Conservation (phyloP, 92 coral and sea anemone species). For the Porites cylindrica region DNA sequence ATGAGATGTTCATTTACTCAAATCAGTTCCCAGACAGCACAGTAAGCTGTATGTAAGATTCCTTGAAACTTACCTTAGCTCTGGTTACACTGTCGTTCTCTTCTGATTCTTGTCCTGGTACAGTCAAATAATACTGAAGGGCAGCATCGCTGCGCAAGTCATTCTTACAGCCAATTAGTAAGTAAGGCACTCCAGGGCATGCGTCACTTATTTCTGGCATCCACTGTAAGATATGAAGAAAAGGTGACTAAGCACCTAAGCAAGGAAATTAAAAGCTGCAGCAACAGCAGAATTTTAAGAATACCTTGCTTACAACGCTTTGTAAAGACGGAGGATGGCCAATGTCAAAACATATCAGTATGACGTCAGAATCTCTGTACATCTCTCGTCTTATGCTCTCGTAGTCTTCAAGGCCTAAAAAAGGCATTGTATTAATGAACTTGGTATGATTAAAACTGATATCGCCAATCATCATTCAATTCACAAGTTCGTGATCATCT, state of each 20-base stretch:
- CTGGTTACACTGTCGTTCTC: conserved; percentile 84
- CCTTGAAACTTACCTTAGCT: conserved; percentile 61
- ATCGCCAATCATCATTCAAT: no score
- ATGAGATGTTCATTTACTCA: no score
- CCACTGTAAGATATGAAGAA: conserved; percentile 70
- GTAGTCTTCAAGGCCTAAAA: conserved; percentile 89
- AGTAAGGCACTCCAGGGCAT: conserved; percentile 92
- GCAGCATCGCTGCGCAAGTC: conserved; percentile 95
- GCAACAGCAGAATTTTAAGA: neutral
- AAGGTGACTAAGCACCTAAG: neutral
- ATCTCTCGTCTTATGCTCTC: conserved; percentile 89
- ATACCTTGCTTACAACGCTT: conserved; percentile 82
- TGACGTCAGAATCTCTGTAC: conserved; percentile 93
- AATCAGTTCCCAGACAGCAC: no score
- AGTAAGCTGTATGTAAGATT: neutral
- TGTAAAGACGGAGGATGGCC: conserved; percentile 89
- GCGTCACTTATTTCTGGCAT: conserved; percentile 81
- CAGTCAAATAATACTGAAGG: conserved; percentile 71
- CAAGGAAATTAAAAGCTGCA: neutral
- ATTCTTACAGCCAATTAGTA: conserved; percentile 96
- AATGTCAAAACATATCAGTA: conserved; percentile 95
- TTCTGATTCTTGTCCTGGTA: conserved; percentile 72
- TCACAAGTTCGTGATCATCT: no score
- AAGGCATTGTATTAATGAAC: no score
- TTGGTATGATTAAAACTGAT: no score